A percentile compares a stretch with the other conserved stretches of the same genome.
These are phyloP conservation scores for Campylomormyrus numenius DNA, from an alignment of 2,113 vertebrate species.

Conservation along the genomic window DNA sequence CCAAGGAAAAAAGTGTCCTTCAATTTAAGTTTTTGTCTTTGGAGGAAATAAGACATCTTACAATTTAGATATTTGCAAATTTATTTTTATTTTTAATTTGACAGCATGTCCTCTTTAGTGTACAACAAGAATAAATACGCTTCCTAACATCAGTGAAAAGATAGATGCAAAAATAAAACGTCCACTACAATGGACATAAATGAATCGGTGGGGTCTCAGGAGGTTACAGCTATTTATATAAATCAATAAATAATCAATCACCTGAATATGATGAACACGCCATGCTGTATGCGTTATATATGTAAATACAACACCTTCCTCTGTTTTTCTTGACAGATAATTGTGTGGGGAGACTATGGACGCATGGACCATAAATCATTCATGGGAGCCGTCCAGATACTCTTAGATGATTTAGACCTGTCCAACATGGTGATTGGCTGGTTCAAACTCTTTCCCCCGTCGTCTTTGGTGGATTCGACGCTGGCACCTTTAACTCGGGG, in stretches of 20 bases:
- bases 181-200: no score
- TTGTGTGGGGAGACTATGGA: conserved; percentile 98
- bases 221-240: background rate
- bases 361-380: conserved; percentile 99
- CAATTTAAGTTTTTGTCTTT: no score
- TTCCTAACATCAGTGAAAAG: no score
- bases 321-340: conserved; percentile 67
- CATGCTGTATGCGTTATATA: background rate
- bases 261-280: background rate
- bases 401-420: conserved; percentile 91
- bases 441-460: conserved; percentile 97
- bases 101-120: no score
- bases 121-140: no score
- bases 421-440: conserved; percentile 99
- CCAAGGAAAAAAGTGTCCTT: no score
- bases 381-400: conserved; percentile 95
- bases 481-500: conserved; percentile 91
- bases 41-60: no score
- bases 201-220: no score
- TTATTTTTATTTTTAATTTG: no score
- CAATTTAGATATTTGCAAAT: no score
- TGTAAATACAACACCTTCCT: background rate
- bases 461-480: conserved; percentile 92
- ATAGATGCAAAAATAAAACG: no score
- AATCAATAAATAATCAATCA: background rate